These are phyloP conservation scores for Lasioglossum vierecki DNA, from an alignment of 2,888 invertebrate genomes.

Conservation along the genomic window DNA sequence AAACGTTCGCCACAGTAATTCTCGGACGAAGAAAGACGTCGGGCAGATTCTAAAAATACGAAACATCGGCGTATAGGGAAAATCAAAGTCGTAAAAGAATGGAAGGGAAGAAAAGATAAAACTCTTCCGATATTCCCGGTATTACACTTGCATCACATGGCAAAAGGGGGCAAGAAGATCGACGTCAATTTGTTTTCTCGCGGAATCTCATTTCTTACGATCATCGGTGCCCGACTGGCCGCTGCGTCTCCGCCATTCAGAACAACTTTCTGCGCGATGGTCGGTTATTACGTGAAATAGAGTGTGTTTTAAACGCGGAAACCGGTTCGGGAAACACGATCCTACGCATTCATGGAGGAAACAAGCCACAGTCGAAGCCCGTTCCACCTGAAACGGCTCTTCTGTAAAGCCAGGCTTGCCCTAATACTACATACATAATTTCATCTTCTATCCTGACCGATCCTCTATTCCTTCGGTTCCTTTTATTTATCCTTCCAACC, in stretches of 20 bases:
- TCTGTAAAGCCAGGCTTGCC: conserved; percentile 17
- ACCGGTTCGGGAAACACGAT: conserved; percentile 51
- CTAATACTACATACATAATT: conserved; percentile 63
- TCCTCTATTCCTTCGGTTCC: conserved; percentile 11
- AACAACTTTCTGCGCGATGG: conserved; percentile 39
- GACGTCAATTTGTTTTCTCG: neutral
- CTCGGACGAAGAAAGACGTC: neutral
- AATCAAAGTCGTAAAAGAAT: neutral
- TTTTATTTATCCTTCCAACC: neutral
- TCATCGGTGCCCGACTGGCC: neutral
- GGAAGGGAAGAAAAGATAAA: neutral
- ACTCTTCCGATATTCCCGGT: neutral
- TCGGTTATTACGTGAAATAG: conserved; percentile 37
- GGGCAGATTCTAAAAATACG: neutral
- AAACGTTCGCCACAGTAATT: neutral
- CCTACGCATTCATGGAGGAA: conserved; percentile 39
- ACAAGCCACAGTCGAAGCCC: conserved; percentile 43
- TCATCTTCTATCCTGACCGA: conserved; percentile 42
- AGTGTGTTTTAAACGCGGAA: conserved; percentile 45
- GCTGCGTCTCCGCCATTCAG: conserved; percentile 29
- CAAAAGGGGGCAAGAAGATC: neutral
- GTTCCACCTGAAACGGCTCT: conserved; percentile 44
- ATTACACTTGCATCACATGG: neutral
- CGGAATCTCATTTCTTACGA: neutral
- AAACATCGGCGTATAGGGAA: neutral